Conservation (phyloP, 2,113 vertebrate genomes). For the Cyprinodon tularosa region DNA sequence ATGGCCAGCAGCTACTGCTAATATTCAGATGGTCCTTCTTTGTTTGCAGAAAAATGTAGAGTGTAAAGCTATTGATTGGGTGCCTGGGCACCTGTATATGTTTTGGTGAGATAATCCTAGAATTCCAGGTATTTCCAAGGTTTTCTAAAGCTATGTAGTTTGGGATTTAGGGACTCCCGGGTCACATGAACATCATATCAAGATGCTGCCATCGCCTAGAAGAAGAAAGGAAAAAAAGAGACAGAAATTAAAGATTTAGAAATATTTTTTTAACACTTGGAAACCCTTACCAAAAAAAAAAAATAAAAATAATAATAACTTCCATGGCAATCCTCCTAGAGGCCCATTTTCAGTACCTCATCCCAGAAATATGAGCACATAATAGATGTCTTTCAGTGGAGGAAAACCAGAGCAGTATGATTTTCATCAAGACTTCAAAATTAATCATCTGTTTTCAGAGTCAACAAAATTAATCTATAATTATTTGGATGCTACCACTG, state of each 20-base stretch:
- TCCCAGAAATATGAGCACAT: constrained; percentile 46
- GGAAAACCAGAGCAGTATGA: constrained; percentile 71
- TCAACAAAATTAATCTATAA: constrained; percentile 79
- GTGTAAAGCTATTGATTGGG: constrained; percentile 78
- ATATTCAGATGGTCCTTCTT: constrained; percentile 70
- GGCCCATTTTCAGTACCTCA: constrained; percentile 45
- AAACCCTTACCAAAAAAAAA: constrained; percentile 38
- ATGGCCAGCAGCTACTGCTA: constrained; percentile 68
- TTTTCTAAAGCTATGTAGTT: constrained; percentile 77
- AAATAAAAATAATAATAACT: constrained; percentile 32
- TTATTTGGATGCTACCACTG: constrained; percentile 75
- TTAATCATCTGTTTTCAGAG: constrained; percentile 78
- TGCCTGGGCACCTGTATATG: constrained; percentile 74
- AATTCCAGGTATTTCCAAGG: constrained; percentile 82
- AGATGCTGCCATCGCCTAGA: constrained; percentile 71
- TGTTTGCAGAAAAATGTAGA: constrained; percentile 58
- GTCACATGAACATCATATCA: constrained; percentile 62
- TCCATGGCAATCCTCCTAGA: constrained; percentile 25
- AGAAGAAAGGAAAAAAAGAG: constrained; percentile 34
- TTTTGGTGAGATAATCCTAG: constrained; percentile 79
- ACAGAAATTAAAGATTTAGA: constrained; percentile 34
- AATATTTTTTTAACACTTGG: constrained; percentile 43
- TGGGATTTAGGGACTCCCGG: constrained; percentile 75
- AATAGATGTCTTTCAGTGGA: constrained; percentile 69
- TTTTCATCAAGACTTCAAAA: constrained; percentile 76